Percentiles rank a stretch among this genome's conserved stretches.
These are phyloP conservation scores for Fabriciana adippe DNA, from an alignment of 2,888 invertebrate species.

Conservation along the genomic window DNA sequence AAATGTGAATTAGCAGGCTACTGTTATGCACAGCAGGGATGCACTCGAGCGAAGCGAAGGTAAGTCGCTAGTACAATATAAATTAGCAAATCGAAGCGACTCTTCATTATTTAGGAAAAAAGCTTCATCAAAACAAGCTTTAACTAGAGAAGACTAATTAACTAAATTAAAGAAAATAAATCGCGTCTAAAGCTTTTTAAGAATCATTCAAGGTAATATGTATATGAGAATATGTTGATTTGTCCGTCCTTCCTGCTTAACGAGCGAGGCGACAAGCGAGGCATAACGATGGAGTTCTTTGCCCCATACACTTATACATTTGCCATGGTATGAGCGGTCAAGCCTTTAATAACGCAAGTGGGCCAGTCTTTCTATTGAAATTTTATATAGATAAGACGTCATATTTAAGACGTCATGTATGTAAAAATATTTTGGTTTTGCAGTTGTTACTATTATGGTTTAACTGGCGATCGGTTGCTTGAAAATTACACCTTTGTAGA, in stretches of 20 bases:
- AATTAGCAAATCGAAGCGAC: background rate
- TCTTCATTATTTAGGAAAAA: background rate
- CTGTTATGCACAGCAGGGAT: too few relatives aligned
- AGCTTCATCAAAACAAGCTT: too few relatives aligned
- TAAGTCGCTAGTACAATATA: background rate
- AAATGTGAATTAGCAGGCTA: too few relatives aligned
- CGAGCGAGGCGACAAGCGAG: slow-evolving; percentile 44
- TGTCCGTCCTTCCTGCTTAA: slow-evolving; percentile 42
- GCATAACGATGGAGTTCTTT: slow-evolving; percentile 47
- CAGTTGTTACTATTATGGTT: too few relatives aligned
- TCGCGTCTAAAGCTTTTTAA: background rate
- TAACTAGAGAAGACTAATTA: background rate
- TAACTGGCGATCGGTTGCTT: too few relatives aligned
- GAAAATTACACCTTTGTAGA: too few relatives aligned
- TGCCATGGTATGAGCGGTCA: slow-evolving; percentile 26
- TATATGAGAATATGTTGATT: slow-evolving; percentile 26
- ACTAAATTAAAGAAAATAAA: background rate
- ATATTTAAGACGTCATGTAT: too few relatives aligned
- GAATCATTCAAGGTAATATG: slow-evolving; percentile 12
- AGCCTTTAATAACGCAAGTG: slow-evolving; percentile 30
- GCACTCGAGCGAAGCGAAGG: too few relatives aligned
- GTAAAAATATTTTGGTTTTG: too few relatives aligned
- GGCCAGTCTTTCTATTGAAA: background rate
- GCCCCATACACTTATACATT: slow-evolving; percentile 39
- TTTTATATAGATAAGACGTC: background rate